Base-by-base conservation (phyloP, 1,140 invertebrate species). In the Nasonia giraulti region DNA sequence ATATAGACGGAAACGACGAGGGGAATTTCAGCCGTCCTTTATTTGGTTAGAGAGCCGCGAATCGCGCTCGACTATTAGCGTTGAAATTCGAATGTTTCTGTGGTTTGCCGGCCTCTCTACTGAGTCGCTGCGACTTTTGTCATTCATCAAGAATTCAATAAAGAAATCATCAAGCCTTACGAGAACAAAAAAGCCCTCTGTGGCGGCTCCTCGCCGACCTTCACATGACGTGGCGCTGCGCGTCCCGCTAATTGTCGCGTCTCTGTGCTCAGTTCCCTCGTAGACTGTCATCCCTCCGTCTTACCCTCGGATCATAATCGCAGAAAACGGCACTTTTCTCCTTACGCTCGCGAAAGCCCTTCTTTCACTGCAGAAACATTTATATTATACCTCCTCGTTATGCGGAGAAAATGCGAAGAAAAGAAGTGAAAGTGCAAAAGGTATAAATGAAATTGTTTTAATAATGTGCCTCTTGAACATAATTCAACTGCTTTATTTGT, bases 251-350 rank as follows among this genome's bases (percentile, higher is more conserved):
- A 73, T 73, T 73, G 31, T 17, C 69, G 23, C 27, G 31, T 73
- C 31, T 5, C 14, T 33, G 27, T 4, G 8, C 17, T 73, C 27
- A 27, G 27, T 2, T 31, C 31, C 0, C 69, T 12, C 14, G 12
- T 33, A 17, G 11, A 12, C 8, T 4, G 69, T 73, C 69, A 73
- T 31, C 69, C 12, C 27, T 33, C 31, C 69, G 31, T 73, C 31
- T 73, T 73, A 33, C 14, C 10, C 31, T 23, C 5, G 31, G 69
- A 73, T 73, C 69, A n/a, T 6, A 73, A 73, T 73, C 0, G 31
- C 23, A 33, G 69, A 33, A 73, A 73, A 73, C 31, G 69, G 37
- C 31, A 73, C 69, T 73, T 73, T 73, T 73, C 31, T 73, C 14
- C 31, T 73, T 14, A 14, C n/a, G n/a, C n/a, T 23, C 2, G n/a